Percentiles rank a stretch among this genome's conserved stretches.
These are phyloP conservation scores for Dryadula phaetusa DNA, from an alignment of 2,888 invertebrate genomes.

Conservation along the genomic window DNA sequence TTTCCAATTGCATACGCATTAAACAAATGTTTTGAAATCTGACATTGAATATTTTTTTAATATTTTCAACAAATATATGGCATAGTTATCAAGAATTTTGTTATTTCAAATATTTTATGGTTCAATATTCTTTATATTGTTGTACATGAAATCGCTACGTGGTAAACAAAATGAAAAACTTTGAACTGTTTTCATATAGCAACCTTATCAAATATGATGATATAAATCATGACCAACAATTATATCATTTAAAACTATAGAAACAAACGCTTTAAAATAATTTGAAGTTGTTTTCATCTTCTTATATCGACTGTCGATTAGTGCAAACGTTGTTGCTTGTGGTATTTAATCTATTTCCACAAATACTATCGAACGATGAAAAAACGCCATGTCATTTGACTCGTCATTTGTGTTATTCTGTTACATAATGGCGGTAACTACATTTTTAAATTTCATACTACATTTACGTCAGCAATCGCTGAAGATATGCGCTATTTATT, in stretches of 20 bases:
- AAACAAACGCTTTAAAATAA: too few species aligned
- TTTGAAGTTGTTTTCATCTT: too few species aligned
- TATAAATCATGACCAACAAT: too few species aligned
- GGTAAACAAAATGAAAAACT: not conserved
- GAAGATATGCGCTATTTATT: slow-evolving; percentile 1
- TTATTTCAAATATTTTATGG: not conserved
- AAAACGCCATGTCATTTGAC: slow-evolving; percentile 13
- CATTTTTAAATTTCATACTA: not conserved
- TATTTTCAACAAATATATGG: not conserved
- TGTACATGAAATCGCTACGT: not conserved
- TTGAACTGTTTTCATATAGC: not conserved
- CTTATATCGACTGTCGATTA: not conserved
- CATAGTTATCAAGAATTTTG: not conserved
- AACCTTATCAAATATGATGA: not conserved
- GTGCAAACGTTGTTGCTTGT: not conserved
- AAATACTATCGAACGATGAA: slow-evolving; percentile 5
- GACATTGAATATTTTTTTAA: not conserved
- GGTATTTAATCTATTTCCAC: slow-evolving; percentile 5
- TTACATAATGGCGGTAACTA: not conserved
- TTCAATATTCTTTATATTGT: not conserved
- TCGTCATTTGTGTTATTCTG: slow-evolving; percentile 16
- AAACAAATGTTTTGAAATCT: not conserved
- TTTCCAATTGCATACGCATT: slow-evolving; percentile 1
- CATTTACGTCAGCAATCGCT: not conserved
- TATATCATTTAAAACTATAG: too few species aligned